These are phyloP conservation scores for Molothrus ater DNA, from an alignment of 2,797 vertebrate species.

Conservation along the genomic window DNA sequence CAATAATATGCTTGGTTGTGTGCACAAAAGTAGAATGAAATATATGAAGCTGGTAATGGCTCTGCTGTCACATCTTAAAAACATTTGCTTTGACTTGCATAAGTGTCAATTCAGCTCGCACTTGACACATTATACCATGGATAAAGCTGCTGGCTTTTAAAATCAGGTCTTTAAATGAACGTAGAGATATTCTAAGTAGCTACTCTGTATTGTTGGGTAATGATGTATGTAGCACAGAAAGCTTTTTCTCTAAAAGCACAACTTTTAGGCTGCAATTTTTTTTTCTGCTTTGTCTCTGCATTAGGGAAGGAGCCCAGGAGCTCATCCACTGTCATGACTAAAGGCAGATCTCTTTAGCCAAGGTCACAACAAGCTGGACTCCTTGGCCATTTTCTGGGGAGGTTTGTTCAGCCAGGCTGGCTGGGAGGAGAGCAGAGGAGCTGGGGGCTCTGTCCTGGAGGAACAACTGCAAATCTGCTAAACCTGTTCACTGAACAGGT, in stretches of 20 bases:
- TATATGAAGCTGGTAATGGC: conserved; percentile 69
- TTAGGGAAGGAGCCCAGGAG: neutral
- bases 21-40: conserved; percentile 65
- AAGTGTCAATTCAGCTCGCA: conserved; percentile 63
- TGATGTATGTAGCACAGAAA: conserved; percentile 42
- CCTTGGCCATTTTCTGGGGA: neutral
- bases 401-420: neutral
- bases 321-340: neutral
- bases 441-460: neutral
- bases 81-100: conserved; percentile 68
- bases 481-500: accelerated
- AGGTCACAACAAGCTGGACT: neutral
- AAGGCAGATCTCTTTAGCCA: conserved; percentile 8
- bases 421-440: neutral
- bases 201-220: conserved; percentile 46
- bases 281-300: neutral
- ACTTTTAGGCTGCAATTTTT: neutral
- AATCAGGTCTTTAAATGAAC: conserved; percentile 23
- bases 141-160: conserved; percentile 54
- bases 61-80: conserved; percentile 69
- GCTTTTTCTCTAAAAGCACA: conserved; percentile 53
- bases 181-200: conserved; percentile 32
- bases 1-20: conserved; percentile 64
- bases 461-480: neutral
- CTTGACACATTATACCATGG: conserved; percentile 50